Percentiles rank a stretch among this genome's conserved stretches.
Conservation (phyloP, 2,888 invertebrate genomes). For the Diplazon laetatorius region DNA sequence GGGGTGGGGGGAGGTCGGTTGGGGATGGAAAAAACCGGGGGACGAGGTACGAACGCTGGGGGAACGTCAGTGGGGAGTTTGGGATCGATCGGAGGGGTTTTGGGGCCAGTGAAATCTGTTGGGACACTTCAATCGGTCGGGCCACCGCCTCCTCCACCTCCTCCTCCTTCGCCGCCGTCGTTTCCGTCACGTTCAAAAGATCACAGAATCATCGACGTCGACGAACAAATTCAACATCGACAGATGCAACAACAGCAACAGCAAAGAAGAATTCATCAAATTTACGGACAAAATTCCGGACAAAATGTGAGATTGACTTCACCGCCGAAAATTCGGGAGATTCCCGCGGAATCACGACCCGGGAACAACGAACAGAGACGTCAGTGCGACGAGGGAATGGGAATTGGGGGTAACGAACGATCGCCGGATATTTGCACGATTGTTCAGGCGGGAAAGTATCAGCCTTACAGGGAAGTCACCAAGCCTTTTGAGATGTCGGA, state of each 20-base stretch:
- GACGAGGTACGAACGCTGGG: no score
- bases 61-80: no score
- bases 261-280: constrained; percentile 42
- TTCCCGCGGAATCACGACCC: constrained; percentile 85
- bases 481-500: constrained; percentile 99
- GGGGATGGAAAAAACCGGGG: no score
- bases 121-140: constrained; percentile 37
- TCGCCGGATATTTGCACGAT: constrained; percentile 91
- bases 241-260: constrained; percentile 47
- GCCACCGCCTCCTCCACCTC: constrained; percentile 46
- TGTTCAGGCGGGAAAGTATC: constrained; percentile 94
- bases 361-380: constrained; percentile 81
- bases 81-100: no score
- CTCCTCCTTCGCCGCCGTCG: constrained; percentile 58
- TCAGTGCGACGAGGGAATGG: constrained; percentile 74
- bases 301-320: constrained; percentile 68
- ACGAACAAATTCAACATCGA: constrained; percentile 17
- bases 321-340: constrained; percentile 84
- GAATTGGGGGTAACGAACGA: constrained; percentile 67
- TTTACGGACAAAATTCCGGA: constrained; percentile 60
- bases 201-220: background rate
- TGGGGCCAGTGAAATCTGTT: no score
- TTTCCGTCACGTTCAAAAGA: constrained; percentile 54
- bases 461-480: constrained; percentile 95
- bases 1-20: background rate